Percentiles rank a stretch among this genome's conserved stretches.
Conservation (phyloP, 2,888 invertebrate species). For the Folsomia candida region DNA sequence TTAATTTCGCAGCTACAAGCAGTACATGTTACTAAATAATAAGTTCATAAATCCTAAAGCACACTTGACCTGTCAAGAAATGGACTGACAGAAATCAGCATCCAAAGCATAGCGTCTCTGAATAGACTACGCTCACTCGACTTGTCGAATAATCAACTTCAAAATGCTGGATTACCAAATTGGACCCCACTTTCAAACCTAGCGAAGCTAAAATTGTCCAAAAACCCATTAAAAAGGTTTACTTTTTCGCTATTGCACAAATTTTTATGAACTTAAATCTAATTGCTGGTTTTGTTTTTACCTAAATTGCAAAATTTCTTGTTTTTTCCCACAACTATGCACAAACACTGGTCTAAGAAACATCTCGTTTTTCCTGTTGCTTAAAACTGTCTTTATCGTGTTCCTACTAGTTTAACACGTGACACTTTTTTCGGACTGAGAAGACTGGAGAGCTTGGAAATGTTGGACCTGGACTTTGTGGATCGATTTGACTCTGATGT, state of each 20-base stretch:
- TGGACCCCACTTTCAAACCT: conserved; percentile 71
- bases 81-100: conserved; percentile 67
- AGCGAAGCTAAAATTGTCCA: conserved; percentile 73
- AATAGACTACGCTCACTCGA: conserved; percentile 68
- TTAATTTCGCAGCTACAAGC: too few species aligned
- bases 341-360: too few species aligned
- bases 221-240: conserved; percentile 71
- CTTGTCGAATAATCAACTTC: conserved; percentile 70
- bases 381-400: too few species aligned
- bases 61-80: conserved; percentile 78
- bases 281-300: too few species aligned
- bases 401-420: conserved; percentile 62
- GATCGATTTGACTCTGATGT: conserved; percentile 59
- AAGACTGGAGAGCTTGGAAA: conserved; percentile 70
- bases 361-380: too few species aligned
- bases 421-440: conserved; percentile 70
- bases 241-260: background rate
- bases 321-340: too few species aligned
- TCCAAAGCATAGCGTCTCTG: conserved; percentile 64
- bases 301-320: too few species aligned
- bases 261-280: too few species aligned
- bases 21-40: too few species aligned
- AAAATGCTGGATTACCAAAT: conserved; percentile 70
- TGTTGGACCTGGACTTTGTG: conserved; percentile 70
- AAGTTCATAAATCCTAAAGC: too few species aligned